Evolutionary conservation across 2,888 invertebrate genomes (phyloP), one percentile per base, ranked within the genome.

Genomic region (Iselma pallidipennis): DNA sequence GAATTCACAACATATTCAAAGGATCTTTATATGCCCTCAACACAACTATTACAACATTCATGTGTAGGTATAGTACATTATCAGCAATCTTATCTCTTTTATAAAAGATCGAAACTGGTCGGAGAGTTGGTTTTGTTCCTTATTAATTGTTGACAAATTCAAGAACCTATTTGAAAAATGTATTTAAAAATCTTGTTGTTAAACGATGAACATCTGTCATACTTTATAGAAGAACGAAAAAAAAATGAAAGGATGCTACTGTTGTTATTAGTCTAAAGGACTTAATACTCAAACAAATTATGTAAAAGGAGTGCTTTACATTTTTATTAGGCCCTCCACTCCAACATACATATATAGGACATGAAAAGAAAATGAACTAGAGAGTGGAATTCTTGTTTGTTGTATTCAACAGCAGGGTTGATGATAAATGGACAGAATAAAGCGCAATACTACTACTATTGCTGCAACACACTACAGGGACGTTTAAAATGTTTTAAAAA

Each of bases 251-350:
- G n/a, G n/a, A n/a, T n/a, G n/a, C n/a, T n/a, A n/a, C n/a, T n/a
- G n/a, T n/a, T n/a, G n/a, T n/a, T n/a, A n/a, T n/a, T n/a, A n/a
- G n/a, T n/a, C n/a, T n/a, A n/a, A n/a, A 74, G 71, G 71, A 71
- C 71, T 70, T 77, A 75, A 76, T 77, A 73, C 74, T 71, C 72
- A 73, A 75, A 75, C 77, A 78, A 78, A 79, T 79, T 78, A 79
- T 78, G 78, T 75, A 79, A 75, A 78, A 75, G 75, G 71, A 76
- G 76, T 75, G 77, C 77, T 79, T 78, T 79, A 78, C 78, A 79
- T 78, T 78, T 79, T 78, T 79, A 80, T 80, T 78, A 78, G 76
- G 74, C 73, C 21, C 10, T 23, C 21, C 19, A 23, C 10, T 28
- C 3, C 4, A 5, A 28, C 28, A 28, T 7, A 7, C 28, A 28